Evolutionary conservation across 2,797 vertebrate species (phyloP).

Genomic region (Peromyscus eremicus): DNA sequence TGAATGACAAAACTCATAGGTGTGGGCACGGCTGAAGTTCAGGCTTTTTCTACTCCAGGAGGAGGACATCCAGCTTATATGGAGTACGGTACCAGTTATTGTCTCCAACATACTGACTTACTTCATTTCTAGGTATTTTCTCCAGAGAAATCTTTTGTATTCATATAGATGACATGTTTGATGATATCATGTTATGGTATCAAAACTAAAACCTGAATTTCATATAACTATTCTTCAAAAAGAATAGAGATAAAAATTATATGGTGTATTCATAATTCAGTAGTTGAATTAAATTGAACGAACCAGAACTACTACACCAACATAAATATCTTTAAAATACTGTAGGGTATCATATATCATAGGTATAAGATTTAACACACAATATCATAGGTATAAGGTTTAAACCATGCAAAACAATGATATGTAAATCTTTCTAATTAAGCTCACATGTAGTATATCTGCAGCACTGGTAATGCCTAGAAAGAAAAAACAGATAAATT

Average conservation of each 20-base stretch:
- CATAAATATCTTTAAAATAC: conserved; percentile 13
- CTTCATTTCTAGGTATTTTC: not conserved
- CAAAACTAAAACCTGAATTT: conserved; percentile 10
- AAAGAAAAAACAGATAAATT: not conserved
- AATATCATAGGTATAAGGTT: not conserved
- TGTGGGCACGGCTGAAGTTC: not conserved
- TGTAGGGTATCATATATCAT: not conserved
- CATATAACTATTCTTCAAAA: not conserved
- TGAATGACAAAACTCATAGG: not conserved
- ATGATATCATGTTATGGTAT: not conserved
- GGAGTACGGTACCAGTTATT: not conserved
- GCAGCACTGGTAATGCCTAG: not conserved
- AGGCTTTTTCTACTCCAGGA: not conserved
- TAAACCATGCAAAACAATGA: conserved; percentile 34
- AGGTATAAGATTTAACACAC: not conserved
- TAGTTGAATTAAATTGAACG: not conserved
- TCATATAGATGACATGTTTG: not conserved
- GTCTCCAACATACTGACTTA: not conserved
- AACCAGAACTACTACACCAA: not conserved
- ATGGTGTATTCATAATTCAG: not conserved
- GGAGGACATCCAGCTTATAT: not conserved
- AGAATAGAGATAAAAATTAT: not conserved
- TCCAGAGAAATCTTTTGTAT: not conserved
- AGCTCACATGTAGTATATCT: not conserved
- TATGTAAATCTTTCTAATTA: not conserved